Percentiles rank a stretch among this genome's conserved stretches.
Evolutionary conservation across 2,888 invertebrate species (phyloP).

Genomic region (Tyria jacobaeae): DNA sequence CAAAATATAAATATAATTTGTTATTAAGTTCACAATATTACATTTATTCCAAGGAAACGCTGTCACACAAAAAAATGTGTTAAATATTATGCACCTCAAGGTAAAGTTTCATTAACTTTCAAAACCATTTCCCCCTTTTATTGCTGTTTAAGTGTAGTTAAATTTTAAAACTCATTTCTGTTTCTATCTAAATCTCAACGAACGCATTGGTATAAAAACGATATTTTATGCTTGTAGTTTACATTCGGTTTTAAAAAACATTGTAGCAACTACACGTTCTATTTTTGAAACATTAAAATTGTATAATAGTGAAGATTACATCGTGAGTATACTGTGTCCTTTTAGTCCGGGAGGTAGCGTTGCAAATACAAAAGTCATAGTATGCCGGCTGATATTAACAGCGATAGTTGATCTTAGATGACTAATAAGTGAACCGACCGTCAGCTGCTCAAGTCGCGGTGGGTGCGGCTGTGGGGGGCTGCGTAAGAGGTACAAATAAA

Average conservation of each 20-base stretch:
- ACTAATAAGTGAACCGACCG: too few species aligned
- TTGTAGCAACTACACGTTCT: not conserved
- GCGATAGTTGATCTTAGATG: too few species aligned
- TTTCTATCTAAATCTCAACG: conserved; percentile 1
- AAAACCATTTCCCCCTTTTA: conserved; percentile 15
- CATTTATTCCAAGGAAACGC: not conserved
- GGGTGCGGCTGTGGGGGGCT: too few species aligned
- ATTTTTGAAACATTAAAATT: conserved; percentile 7
- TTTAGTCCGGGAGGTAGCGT: too few species aligned
- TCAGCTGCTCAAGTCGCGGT: too few species aligned
- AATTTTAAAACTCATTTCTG: conserved; percentile 18
- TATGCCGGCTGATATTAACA: too few species aligned
- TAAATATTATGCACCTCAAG: conserved; percentile 5
- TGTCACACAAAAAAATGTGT: conserved; percentile 1
- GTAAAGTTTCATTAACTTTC: conserved; percentile 11
- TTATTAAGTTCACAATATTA: too few species aligned
- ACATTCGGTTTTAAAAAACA: too few species aligned
- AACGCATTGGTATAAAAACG: conserved; percentile 1
- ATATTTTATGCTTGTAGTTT: not conserved
- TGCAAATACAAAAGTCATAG: too few species aligned
- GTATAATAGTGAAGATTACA: not conserved
- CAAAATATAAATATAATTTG: too few species aligned
- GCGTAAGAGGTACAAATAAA: too few species aligned
- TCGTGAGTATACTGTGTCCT: too few species aligned
- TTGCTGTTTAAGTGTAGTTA: conserved; percentile 13